These are phyloP conservation scores for Machimus atricapillus DNA, from an alignment of 2,888 invertebrate genomes.

Conservation along the genomic window DNA sequence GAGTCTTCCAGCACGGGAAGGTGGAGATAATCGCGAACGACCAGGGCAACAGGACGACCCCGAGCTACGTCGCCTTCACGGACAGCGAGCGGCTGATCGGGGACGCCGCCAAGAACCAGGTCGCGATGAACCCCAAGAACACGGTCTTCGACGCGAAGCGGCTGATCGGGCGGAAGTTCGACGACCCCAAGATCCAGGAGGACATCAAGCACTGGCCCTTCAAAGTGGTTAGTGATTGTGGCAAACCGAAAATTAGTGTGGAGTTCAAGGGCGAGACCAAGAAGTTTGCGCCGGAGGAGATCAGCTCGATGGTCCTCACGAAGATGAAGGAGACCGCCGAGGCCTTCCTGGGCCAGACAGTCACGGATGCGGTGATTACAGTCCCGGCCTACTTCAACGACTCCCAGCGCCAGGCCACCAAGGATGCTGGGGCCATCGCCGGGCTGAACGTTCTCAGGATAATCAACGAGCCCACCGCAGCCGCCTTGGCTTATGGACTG, in stretches of 20 bases:
- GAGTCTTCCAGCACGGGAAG: conserved; percentile 79
- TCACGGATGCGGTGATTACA: conserved; percentile 84
- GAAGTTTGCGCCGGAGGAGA: conserved; percentile 90
- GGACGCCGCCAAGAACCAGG: conserved; percentile 86
- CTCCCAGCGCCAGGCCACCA: conserved; percentile 88
- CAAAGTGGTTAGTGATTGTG: conserved; percentile 80
- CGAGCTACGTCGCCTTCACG: conserved; percentile 81
- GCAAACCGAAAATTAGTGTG: conserved; percentile 83
- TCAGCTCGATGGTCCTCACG: conserved; percentile 90
- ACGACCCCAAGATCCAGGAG: conserved; percentile 86
- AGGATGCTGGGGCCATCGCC: conserved; percentile 87
- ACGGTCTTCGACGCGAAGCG: conserved; percentile 95
- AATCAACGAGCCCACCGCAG: conserved; percentile 90
- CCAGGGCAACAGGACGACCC: conserved; percentile 82
- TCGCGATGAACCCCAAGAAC: conserved; percentile 89
- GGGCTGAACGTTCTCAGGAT: conserved; percentile 87
- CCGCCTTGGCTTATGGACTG: conserved; percentile 87
- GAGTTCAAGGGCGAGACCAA: conserved; percentile 90
- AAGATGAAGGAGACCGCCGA: conserved; percentile 93
- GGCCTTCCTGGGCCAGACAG: conserved; percentile 81
- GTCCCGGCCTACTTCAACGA: conserved; percentile 90
- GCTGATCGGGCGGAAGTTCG: conserved; percentile 90
- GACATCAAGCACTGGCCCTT: conserved; percentile 97
- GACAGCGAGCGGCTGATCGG: conserved; percentile 86
- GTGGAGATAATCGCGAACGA: conserved; percentile 87